These are phyloP conservation scores for Chelon labrosus DNA, from an alignment of 2,797 vertebrate genomes.

Conservation along the genomic window DNA sequence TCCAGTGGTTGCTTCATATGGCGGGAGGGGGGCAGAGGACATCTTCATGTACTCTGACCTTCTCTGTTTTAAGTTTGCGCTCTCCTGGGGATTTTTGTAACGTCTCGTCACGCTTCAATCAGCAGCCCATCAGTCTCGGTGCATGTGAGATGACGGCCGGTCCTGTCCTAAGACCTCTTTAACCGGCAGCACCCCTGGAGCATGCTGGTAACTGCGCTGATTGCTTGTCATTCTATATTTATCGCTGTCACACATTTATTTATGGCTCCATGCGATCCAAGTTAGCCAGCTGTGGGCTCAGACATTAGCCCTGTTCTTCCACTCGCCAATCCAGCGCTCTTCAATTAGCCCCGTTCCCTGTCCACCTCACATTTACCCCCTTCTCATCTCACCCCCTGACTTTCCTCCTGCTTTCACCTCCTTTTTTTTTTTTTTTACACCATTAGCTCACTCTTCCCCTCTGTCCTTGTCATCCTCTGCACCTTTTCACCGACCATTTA, in stretches of 20 bases:
- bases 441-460: background rate
- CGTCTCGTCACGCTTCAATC: slow-evolving; percentile 37
- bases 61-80: slow-evolving; percentile 9
- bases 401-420: slow-evolving; percentile 15
- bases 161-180: slow-evolving; percentile 39
- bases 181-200: slow-evolving; percentile 62
- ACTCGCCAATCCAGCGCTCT: slow-evolving; percentile 3
- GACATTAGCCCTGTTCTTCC: slow-evolving; percentile 48
- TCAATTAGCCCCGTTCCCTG: slow-evolving; percentile 39
- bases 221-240: slow-evolving; percentile 78
- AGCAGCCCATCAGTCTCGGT: slow-evolving; percentile 52
- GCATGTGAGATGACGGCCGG: slow-evolving; percentile 32
- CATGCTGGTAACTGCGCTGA: slow-evolving; percentile 58
- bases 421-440: background rate
- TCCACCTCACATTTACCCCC: slow-evolving; percentile 13
- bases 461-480: slow-evolving; percentile 34
- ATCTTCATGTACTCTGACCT: slow-evolving; percentile 21
- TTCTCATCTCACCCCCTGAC: background rate
- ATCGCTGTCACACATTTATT: slow-evolving; percentile 73
- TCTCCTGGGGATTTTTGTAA: slow-evolving; percentile 22
- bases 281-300: slow-evolving; percentile 44
- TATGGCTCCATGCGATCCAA: slow-evolving; percentile 53
- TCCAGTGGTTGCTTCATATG: slow-evolving; percentile 14
- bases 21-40: slow-evolving; percentile 49
- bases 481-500: slow-evolving; percentile 33